These are phyloP conservation scores for Phoeniculus purpureus DNA, from an alignment of 2,797 vertebrate genomes.

Conservation along the genomic window DNA sequence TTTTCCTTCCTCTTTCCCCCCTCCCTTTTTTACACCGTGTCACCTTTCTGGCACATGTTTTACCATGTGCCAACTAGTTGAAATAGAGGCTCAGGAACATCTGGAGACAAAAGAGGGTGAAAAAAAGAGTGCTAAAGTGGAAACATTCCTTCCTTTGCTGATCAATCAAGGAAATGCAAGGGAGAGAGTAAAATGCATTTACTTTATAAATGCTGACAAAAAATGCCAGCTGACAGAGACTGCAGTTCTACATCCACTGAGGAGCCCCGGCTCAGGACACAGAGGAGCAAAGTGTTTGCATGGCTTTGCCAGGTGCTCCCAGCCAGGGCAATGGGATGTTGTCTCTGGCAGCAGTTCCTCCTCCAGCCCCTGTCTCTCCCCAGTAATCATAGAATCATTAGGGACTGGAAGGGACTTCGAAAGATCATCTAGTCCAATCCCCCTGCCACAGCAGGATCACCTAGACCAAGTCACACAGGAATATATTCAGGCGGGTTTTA, in stretches of 20 bases:
- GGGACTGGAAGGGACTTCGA: too few relatives aligned
- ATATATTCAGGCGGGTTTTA: too few relatives aligned
- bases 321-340: rapidly evolving
- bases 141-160: slow-evolving; percentile 15
- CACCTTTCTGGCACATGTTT: slow-evolving; percentile 55
- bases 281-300: rapidly evolving
- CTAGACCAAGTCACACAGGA: too few relatives aligned
- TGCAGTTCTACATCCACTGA: neutral
- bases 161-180: slow-evolving; percentile 52
- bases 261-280: neutral
- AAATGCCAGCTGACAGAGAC: slow-evolving; percentile 27
- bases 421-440: too few relatives aligned
- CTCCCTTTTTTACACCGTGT: neutral
- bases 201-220: slow-evolving; percentile 44
- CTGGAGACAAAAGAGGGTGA: neutral
- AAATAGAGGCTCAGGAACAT: slow-evolving; percentile 38
- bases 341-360: neutral
- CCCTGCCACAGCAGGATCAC: too few relatives aligned
- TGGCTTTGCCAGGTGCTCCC: neutral
- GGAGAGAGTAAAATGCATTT: slow-evolving; percentile 37
- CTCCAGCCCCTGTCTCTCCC: neutral
- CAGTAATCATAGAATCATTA: neutral
- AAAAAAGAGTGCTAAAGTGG: neutral
- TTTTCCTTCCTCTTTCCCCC: neutral
- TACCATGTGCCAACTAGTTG: slow-evolving; percentile 41